Evolutionary conservation across 2,113 vertebrate species (phyloP).

Genomic region (Xenopus tropicalis): DNA sequence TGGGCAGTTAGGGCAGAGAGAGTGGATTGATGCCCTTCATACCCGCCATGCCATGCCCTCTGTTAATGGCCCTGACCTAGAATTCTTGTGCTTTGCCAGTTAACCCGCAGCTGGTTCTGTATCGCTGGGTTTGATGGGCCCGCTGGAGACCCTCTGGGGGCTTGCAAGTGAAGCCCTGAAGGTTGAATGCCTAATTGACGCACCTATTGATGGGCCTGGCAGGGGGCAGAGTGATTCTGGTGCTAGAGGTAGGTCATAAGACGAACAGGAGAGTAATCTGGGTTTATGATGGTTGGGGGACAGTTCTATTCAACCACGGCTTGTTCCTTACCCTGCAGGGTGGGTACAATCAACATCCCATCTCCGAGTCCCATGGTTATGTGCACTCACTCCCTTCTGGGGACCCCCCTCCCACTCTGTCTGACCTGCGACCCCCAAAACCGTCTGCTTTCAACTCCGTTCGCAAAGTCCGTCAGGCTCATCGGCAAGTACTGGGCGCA

Average conservation of each 20-base stretch:
- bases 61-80: too few relatives aligned
- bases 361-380: constrained; percentile 85
- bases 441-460: constrained; percentile 63
- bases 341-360: constrained; percentile 82
- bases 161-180: constrained; percentile 78
- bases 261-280: too few relatives aligned
- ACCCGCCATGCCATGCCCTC: too few relatives aligned
- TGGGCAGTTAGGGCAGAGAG: not conserved
- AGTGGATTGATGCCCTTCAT: too few relatives aligned
- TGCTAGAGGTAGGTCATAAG: constrained; percentile 71
- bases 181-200: constrained; percentile 84
- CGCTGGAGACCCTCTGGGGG: constrained; percentile 77
- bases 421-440: constrained; percentile 58
- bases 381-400: constrained; percentile 80
- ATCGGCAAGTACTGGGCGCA: constrained; percentile 76
- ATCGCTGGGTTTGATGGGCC: constrained; percentile 89
- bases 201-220: constrained; percentile 80
- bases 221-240: constrained; percentile 69
- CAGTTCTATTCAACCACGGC: too few relatives aligned
- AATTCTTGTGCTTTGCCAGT: constrained; percentile 57
- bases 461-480: constrained; percentile 64
- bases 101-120: constrained; percentile 81
- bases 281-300: too few relatives aligned
- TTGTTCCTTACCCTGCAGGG: constrained; percentile 60
- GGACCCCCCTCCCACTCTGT: constrained; percentile 67